Conservation (phyloP, 2,797 vertebrate genomes). For the Alca torda region DNA sequence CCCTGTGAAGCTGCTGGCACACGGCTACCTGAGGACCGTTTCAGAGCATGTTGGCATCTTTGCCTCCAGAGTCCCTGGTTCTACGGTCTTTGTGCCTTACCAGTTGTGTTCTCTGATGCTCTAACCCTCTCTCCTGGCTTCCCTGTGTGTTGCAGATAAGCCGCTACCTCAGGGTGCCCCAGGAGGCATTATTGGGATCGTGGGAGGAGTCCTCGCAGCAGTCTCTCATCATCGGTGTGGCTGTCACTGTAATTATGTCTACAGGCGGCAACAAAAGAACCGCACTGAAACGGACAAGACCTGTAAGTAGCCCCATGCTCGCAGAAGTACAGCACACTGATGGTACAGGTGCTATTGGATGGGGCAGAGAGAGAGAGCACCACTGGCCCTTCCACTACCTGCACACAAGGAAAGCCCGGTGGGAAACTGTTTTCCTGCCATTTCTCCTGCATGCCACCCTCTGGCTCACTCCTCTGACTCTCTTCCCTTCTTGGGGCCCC, state of each 20-base stretch:
- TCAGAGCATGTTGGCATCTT: rapidly evolving
- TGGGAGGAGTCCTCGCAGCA: conserved; percentile 82
- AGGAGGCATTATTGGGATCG: conserved; percentile 82
- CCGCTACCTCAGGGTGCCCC: conserved; percentile 81
- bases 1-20: background rate
- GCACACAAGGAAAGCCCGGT: rapidly evolving
- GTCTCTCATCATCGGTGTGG: conserved; percentile 82
- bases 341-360: rapidly evolving
- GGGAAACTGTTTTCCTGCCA: rapidly evolving
- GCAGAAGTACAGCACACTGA: rapidly evolving
- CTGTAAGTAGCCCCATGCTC: conserved; percentile 79
- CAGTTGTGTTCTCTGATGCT: rapidly evolving
- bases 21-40: background rate
- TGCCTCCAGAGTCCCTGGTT: background rate
- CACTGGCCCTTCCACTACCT: rapidly evolving
- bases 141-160: conserved; percentile 82
- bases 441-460: background rate
- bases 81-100: background rate
- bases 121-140: background rate
- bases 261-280: conserved; percentile 83
- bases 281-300: conserved; percentile 78
- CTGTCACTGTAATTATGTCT: conserved; percentile 84
- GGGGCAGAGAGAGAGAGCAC: background rate
- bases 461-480: background rate
- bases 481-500: background rate